These are phyloP conservation scores for Gryon sp. DNA, from an alignment of 1,140 invertebrate species.

Conservation along the genomic window DNA sequence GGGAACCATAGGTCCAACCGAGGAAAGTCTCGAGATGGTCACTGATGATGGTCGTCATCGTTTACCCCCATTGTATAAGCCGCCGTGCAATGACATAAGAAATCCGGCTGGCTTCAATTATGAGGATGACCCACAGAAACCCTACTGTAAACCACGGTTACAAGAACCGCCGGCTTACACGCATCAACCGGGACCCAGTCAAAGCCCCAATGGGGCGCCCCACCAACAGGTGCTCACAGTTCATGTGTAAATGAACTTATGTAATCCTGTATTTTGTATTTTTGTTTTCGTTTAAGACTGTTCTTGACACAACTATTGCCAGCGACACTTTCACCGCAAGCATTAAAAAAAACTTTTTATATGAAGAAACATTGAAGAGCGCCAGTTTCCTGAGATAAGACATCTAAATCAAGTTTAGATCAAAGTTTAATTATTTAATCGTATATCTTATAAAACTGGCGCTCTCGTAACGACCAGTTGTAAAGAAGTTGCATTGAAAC, in stretches of 20 bases:
- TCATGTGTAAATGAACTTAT: conserved; percentile 76
- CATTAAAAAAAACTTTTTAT: not conserved
- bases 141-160: conserved; percentile 87
- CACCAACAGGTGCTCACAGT: conserved; percentile 80
- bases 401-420: no score
- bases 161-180: conserved; percentile 72
- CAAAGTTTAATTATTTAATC: no score
- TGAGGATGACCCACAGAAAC: conserved; percentile 85
- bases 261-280: conserved; percentile 27
- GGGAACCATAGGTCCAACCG: conserved; percentile 73
- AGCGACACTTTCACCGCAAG: not conserved
- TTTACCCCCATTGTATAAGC: conserved; percentile 81
- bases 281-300: conserved; percentile 38
- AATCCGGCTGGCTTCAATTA: conserved; percentile 87
- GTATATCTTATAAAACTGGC: no score
- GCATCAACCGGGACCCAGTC: conserved; percentile 74
- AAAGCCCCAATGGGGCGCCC: conserved; percentile 70
- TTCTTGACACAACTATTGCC: conserved; percentile 13
- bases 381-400: no score
- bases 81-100: conserved; percentile 83
- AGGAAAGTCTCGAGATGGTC: conserved; percentile 84
- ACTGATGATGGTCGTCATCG: conserved; percentile 81
- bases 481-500: no score
- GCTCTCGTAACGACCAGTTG: no score
- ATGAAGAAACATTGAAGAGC: not conserved